Percentiles rank a stretch among this genome's conserved stretches.
Evolutionary conservation across 2,797 vertebrate species (phyloP).

Genomic region (Adelosebastes latens): DNA sequence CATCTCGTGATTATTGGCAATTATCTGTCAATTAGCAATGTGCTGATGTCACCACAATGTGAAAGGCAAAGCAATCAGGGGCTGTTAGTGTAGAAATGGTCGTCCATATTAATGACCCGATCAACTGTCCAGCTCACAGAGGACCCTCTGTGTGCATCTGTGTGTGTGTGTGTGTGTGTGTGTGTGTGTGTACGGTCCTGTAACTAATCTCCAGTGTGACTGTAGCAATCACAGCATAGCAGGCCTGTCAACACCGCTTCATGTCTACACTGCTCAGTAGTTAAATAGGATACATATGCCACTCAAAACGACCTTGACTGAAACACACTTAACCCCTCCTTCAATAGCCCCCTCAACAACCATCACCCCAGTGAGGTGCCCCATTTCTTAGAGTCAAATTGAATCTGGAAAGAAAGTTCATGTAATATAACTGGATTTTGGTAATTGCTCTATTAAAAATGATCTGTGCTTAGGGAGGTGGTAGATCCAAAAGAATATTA

Average conservation of each 20-base stretch:
- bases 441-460: conserved; percentile 35
- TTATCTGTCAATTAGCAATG: conserved; percentile 77
- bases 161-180: background rate
- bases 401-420: conserved; percentile 14
- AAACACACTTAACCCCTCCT: conserved; percentile 49
- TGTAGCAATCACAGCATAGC: conserved; percentile 29
- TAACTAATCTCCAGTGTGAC: conserved; percentile 47
- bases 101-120: conserved; percentile 67
- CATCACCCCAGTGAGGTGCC: conserved; percentile 31
- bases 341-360: conserved; percentile 11
- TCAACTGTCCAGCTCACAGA: conserved; percentile 46
- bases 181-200: conserved; percentile 13
- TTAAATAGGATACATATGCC: conserved; percentile 39
- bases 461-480: background rate
- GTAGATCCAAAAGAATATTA: background rate
- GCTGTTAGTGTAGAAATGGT: conserved; percentile 54
- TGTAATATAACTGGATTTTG: background rate
- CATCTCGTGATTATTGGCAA: conserved; percentile 73
- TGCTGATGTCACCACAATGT: conserved; percentile 75
- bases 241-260: conserved; percentile 60
- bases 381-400: conserved; percentile 43
- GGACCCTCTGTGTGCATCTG: conserved; percentile 3
- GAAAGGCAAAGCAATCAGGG: conserved; percentile 73
- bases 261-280: conserved; percentile 41
- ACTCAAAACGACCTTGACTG: conserved; percentile 50